Base-by-base conservation (phyloP, 2,113 vertebrate species). In the Dolichallabes microphthalmus region DNA sequence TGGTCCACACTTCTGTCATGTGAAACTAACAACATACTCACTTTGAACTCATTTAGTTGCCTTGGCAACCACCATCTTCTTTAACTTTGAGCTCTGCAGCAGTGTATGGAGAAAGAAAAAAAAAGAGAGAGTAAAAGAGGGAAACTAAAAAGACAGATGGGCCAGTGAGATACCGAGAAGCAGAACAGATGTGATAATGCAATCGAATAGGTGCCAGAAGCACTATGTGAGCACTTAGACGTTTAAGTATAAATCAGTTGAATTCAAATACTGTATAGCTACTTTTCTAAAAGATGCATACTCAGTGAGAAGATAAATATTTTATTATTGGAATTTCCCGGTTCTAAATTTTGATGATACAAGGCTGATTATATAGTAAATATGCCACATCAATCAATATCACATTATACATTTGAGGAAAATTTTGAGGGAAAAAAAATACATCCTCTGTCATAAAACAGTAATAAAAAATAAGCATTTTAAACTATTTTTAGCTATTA, bases 21-120 rank as follows among this genome's bases (percentile, higher is more conserved):
- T 73, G 25, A 27, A 76, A 85, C 35, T 82, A 82, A 68, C 76
- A 32, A 15, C 57, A 76, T 71, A 60, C 82, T 75, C 61, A 55
- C 68, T 84, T 76, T 80, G 88, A 82, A 86, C 83, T 90, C 69
- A 85, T 89, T 89, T 87, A 88, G 89, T 92, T 90, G 85, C 90
- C 90, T 86, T 17, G 86, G 91, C 87, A 92, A 92, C 90, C 30
- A 53, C 75, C 55, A 60, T 79, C 13, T 89, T 90, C 84, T 85
- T 82, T 63, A 88, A 84, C 83, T 73, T 85, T 83, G 88, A 25
- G 84, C 61, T 80, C 86, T 53, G 57, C 52, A 83, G 85, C 69
- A 82, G 86, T 85, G 80, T 74, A 79, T 83, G 81, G 61, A 80
- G 45, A 85, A 60, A 55, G 69, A 84, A 86, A 22, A 61, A 50